Conservation (phyloP, 2,113 vertebrate genomes). For the Cacatua alba region DNA sequence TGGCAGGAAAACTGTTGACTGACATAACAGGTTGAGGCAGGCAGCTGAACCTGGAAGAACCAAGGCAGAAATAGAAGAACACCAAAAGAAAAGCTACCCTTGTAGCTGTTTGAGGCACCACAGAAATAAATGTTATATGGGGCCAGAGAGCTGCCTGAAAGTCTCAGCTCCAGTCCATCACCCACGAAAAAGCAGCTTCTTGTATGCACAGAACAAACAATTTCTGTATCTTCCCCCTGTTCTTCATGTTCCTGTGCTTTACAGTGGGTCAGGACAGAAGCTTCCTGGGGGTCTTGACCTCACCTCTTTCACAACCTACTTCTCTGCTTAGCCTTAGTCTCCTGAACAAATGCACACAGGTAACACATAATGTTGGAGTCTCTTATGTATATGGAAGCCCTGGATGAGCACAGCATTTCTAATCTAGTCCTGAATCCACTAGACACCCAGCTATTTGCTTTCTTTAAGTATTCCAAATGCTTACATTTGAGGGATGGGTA, state of each 20-base stretch:
- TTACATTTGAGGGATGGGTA: not conserved
- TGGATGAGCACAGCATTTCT: not conserved
- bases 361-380: not conserved
- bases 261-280: not conserved
- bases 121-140: not conserved
- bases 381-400: not conserved
- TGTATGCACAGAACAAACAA: not conserved
- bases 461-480: not conserved
- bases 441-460: not conserved
- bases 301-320: not conserved
- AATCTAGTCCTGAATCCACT: not conserved
- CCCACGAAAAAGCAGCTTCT: not conserved
- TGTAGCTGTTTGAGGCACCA: not conserved
- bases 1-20: not conserved
- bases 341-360: not conserved
- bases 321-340: not conserved
- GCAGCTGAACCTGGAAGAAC: not conserved
- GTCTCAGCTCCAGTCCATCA: not conserved
- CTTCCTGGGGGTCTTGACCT: not conserved
- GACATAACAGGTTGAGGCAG: not conserved
- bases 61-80: not conserved
- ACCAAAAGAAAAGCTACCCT: not conserved
- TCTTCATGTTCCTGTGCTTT: fast-evolving
- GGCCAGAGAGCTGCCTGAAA: not conserved
- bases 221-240: not conserved